Evolutionary conservation across 2,888 invertebrate species (phyloP).

Genomic region (Pammene fasciana): DNA sequence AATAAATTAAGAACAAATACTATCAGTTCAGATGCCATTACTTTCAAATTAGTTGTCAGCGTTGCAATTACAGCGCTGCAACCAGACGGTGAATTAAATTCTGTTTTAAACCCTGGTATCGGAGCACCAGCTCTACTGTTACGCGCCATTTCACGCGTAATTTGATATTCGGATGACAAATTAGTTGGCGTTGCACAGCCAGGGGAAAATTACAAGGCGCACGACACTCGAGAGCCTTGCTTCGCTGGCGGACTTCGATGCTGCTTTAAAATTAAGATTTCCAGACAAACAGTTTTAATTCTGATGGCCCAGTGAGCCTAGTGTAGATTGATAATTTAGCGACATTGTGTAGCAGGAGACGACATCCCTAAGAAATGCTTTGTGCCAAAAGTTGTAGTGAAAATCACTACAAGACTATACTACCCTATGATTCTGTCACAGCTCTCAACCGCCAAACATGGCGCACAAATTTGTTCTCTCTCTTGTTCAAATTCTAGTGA

Average conservation of each 20-base stretch:
- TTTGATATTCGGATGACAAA: constrained; percentile 82
- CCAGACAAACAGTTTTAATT: constrained; percentile 31
- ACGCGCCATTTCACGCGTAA: constrained; percentile 79
- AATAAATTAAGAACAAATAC: constrained; percentile 52
- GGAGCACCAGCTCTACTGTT: constrained; percentile 69
- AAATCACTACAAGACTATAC: too few species aligned
- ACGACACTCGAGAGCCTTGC: constrained; percentile 45
- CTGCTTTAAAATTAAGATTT: constrained; percentile 38
- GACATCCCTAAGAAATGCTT: too few species aligned
- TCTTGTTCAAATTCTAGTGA: too few species aligned
- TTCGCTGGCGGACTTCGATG: constrained; percentile 45
- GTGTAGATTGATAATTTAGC: too few species aligned
- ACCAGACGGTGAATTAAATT: constrained; percentile 71
- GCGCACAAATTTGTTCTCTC: too few species aligned
- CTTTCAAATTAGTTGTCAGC: constrained; percentile 69
- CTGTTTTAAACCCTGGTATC: constrained; percentile 73
- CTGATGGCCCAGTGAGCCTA: not conserved
- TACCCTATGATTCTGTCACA: too few species aligned
- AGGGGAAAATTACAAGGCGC: constrained; percentile 75
- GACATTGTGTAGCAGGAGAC: too few species aligned
- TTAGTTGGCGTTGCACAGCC: constrained; percentile 69
- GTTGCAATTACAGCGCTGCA: constrained; percentile 67
- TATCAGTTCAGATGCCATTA: constrained; percentile 64
- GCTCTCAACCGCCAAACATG: too few species aligned
- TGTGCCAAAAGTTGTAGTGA: too few species aligned